Evolutionary conservation across 35 echinoderm and acorn worm species (phyloP).

Genomic region (Patiria miniata): DNA sequence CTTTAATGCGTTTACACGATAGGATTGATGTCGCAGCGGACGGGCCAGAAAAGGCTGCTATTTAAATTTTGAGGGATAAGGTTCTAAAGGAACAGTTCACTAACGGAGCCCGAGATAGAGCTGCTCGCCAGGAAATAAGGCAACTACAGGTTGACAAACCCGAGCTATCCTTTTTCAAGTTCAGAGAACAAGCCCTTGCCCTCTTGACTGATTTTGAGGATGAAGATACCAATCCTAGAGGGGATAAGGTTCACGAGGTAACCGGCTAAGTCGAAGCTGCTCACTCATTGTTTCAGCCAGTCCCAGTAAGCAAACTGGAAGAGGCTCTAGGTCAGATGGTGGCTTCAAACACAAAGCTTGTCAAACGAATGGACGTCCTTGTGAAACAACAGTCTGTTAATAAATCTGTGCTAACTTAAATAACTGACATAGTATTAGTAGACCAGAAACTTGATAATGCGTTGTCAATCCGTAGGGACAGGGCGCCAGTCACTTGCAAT

Average conservation of each 20-base stretch:
- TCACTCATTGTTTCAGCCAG: too few species aligned
- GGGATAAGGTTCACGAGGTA: neutral
- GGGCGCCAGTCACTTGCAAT: neutral
- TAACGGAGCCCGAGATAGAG: neutral
- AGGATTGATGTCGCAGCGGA: neutral
- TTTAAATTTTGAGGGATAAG: neutral
- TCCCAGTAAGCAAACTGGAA: neutral
- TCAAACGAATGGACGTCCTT: neutral
- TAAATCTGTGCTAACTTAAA: neutral
- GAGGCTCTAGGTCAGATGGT: neutral
- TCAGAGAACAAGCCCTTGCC: constrained; percentile 6
- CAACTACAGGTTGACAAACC: neutral
- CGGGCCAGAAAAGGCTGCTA: neutral
- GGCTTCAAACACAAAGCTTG: neutral
- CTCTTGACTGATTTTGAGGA: constrained; percentile 17
- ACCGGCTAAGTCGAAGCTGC: too few species aligned
- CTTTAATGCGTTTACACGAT: neutral
- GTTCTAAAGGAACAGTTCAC: constrained; percentile 24
- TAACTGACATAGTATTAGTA: neutral
- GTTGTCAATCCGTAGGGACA: neutral
- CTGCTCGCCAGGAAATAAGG: constrained; percentile 6
- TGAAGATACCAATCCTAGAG: neutral
- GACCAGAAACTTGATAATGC: neutral
- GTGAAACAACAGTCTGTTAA: neutral
- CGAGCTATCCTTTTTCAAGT: neutral